Percentiles rank a stretch among this genome's conserved stretches.
phyloP scores from a whole-genome alignment of 2,113 vertebrate genomes.

The Zosterops pallidus region DNA sequence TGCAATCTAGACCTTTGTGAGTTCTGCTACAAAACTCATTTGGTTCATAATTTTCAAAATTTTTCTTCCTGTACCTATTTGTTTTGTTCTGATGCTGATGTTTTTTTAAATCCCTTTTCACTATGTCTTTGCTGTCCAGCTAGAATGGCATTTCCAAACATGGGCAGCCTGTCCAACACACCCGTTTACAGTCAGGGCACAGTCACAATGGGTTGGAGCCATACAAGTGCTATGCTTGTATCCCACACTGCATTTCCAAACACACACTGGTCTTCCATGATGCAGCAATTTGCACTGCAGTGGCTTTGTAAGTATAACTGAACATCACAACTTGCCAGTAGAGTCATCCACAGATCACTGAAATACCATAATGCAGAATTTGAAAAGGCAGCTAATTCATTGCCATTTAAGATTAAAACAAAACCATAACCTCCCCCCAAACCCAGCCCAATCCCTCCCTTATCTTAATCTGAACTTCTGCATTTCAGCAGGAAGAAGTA shows the following conservation, averaged over 20 bases:
- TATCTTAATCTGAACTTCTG: background rate
- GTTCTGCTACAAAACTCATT: background rate
- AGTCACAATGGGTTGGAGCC: background rate
- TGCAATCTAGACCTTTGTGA: background rate
- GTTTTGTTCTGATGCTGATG: background rate
- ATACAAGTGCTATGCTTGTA: background rate
- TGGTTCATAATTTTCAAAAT: background rate
- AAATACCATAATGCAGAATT: background rate
- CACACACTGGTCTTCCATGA: background rate
- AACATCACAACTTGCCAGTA: background rate
- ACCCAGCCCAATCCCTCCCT: too few species aligned
- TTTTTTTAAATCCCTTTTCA: background rate
- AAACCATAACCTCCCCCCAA: background rate
- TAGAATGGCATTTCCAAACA: fast-evolving
- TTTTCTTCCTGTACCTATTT: background rate
- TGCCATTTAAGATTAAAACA: background rate
- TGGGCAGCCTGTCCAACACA: background rate
- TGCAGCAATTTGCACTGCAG: background rate
- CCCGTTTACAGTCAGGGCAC: background rate
- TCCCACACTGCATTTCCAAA: background rate
- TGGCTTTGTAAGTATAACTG: background rate
- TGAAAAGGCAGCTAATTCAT: background rate
- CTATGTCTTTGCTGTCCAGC: background rate
- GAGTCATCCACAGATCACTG: background rate
- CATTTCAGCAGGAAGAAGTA: background rate